phyloP scores from a whole-genome alignment of 2,888 invertebrate genomes.

The Cyclophora albipunctata region DNA sequence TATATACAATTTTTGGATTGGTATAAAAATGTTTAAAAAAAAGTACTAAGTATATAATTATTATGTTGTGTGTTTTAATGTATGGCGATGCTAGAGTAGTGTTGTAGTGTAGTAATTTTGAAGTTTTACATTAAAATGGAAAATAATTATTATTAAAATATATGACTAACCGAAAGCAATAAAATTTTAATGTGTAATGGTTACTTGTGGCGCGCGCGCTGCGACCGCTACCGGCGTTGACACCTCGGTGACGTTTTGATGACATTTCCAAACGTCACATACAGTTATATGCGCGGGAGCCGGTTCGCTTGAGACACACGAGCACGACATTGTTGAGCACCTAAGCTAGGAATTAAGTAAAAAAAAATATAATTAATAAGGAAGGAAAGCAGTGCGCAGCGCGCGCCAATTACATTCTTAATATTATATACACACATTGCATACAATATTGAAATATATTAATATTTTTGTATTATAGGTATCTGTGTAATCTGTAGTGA shows the following conservation, averaged over 20 bases:
- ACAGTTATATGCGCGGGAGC: not conserved
- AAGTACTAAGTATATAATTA: conserved; percentile 30
- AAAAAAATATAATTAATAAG: too few relatives aligned
- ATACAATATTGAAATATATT: conserved; percentile 50
- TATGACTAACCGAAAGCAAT: conserved; percentile 72
- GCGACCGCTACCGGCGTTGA: conserved; percentile 21
- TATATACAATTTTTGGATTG: conserved; percentile 70
- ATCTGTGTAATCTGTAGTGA: conserved; percentile 67
- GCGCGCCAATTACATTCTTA: conserved; percentile 51
- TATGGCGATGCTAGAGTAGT: conserved; percentile 72
- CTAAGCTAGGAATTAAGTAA: too few relatives aligned
- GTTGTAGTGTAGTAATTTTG: conserved; percentile 69
- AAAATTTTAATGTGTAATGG: conserved; percentile 46
- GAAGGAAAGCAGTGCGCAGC: conserved; percentile 39
- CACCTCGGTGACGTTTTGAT: too few relatives aligned
- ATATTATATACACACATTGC: conserved; percentile 59
- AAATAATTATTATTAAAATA: conserved; percentile 36
- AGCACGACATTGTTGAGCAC: too few relatives aligned
- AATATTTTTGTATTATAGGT: conserved; percentile 73
- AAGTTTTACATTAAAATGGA: conserved; percentile 64
- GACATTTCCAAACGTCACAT: not conserved
- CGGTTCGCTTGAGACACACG: too few relatives aligned
- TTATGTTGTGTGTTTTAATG: conserved; percentile 68
- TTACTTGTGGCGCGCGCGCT: conserved; percentile 58
- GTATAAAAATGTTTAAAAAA: conserved; percentile 57